Conservation (phyloP, 2,113 vertebrate genomes). For the Gambusia affinis region DNA sequence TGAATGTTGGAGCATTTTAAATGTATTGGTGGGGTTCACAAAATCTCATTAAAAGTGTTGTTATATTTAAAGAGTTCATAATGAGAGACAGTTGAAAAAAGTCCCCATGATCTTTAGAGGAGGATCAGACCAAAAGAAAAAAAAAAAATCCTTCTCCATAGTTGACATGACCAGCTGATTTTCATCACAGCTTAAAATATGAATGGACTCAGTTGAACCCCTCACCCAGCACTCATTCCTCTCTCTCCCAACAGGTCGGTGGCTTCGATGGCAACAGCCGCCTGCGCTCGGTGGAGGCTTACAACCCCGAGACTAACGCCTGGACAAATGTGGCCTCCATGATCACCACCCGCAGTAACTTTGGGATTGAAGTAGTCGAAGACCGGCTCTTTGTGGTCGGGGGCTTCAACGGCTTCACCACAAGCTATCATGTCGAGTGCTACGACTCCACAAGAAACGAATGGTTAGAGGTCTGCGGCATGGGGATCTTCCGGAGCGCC, state of each 20-base stretch:
- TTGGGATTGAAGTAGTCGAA: slow-evolving; percentile 85
- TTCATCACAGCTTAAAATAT: background rate
- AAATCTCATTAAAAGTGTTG: too few relatives aligned
- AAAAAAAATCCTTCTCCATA: background rate
- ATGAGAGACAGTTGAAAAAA: background rate
- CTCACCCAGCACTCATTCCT: slow-evolving; percentile 36
- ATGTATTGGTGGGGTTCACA: background rate
- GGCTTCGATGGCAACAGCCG: slow-evolving; percentile 83
- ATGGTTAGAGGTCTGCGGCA: slow-evolving; percentile 78
- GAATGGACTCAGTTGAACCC: background rate
- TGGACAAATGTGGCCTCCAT: slow-evolving; percentile 85
- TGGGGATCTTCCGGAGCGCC: slow-evolving; percentile 82
- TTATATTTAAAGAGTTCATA: too few relatives aligned
- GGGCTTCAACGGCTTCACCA: slow-evolving; percentile 55
- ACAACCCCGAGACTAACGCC: slow-evolving; percentile 72
- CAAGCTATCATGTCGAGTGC: slow-evolving; percentile 37
- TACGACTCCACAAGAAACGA: slow-evolving; percentile 58
- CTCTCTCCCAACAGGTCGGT: slow-evolving; percentile 82
- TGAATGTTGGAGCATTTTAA: background rate
- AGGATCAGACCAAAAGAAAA: too few relatives aligned
- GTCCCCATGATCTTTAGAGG: too few relatives aligned
- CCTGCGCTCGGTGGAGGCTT: slow-evolving; percentile 58
- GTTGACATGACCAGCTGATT: background rate
- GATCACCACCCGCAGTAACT: slow-evolving; percentile 84
- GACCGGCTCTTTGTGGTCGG: slow-evolving; percentile 59